A percentile compares a stretch with the other conserved stretches of the same genome.
Conservation (phyloP, 2,113 vertebrate genomes). For the Pipra filicauda region DNA sequence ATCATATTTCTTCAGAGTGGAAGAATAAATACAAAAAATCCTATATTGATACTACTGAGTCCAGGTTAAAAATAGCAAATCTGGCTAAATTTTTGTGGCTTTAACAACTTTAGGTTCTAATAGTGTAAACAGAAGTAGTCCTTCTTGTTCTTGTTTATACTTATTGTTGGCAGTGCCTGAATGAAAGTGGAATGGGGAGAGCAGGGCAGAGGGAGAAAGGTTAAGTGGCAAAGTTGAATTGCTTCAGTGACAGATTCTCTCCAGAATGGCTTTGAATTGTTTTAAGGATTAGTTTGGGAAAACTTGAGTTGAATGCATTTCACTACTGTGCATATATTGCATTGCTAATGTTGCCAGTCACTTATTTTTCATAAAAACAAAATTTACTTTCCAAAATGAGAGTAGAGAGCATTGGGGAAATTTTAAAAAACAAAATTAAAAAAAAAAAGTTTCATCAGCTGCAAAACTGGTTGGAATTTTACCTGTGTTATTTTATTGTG, state of each 20-base stretch:
- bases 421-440: background rate
- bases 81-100: background rate
- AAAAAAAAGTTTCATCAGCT: background rate
- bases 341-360: conserved; percentile 3
- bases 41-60: background rate
- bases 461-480: background rate
- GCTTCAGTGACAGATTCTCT: conserved; percentile 59
- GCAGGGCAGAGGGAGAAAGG: background rate
- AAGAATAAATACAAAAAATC: background rate
- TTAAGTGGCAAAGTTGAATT: conserved; percentile 67
- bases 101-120: background rate
- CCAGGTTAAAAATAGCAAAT: background rate
- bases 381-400: conserved; percentile 50
- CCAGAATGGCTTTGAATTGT: conserved; percentile 54
- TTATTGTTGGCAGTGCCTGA: conserved; percentile 6
- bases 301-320: conserved; percentile 41
- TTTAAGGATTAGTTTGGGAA: conserved; percentile 70
- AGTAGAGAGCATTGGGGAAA: background rate
- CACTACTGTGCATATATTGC: background rate
- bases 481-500: background rate
- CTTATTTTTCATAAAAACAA: conserved; percentile 45
- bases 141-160: background rate
- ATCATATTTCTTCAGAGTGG: background rate
- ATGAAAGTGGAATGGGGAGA: background rate
- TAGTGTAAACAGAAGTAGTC: background rate